A percentile compares a stretch with the other conserved stretches of the same genome.
These are phyloP conservation scores for Poecilia wingei DNA, from an alignment of 2,797 vertebrate species.

Conservation along the genomic window DNA sequence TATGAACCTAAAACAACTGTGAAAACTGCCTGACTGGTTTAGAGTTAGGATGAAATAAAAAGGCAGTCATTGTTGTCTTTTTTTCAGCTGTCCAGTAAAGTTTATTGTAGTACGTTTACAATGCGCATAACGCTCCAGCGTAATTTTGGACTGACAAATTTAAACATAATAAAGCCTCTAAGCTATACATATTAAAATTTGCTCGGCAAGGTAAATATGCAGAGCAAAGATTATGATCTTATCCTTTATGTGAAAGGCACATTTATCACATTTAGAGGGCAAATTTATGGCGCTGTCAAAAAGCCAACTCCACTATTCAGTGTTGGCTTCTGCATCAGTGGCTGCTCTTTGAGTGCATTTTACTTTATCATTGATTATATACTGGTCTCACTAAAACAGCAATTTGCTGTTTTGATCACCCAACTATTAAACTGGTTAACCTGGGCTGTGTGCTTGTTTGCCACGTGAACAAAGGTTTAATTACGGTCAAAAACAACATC, in stretches of 20 bases:
- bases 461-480: constrained; percentile 14
- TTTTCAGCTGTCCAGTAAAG: constrained; percentile 9
- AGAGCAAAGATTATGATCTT: constrained; percentile 33
- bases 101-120: constrained; percentile 19
- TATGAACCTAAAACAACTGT: background rate
- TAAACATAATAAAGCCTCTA: constrained; percentile 13
- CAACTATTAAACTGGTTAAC: constrained; percentile 43
- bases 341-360: constrained; percentile 41
- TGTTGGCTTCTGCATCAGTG: constrained; percentile 16
- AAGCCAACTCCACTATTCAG: constrained; percentile 42
- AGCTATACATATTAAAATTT: constrained; percentile 23
- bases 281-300: constrained; percentile 58
- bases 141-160: constrained; percentile 25
- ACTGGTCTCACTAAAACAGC: constrained; percentile 36
- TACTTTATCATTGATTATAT: constrained; percentile 25
- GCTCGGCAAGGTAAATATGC: constrained; percentile 33
- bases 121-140: background rate
- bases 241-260: constrained; percentile 25
- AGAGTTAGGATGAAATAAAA: constrained; percentile 10
- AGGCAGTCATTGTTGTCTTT: background rate
- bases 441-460: background rate
- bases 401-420: constrained; percentile 58
- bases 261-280: constrained; percentile 56
- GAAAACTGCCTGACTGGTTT: background rate
- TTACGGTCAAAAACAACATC: constrained; percentile 31